A percentile compares a stretch with the other conserved stretches of the same genome.
These are phyloP conservation scores for Drosophila anomelani DNA, from an alignment of 2,888 invertebrate species.

Conservation along the genomic window DNA sequence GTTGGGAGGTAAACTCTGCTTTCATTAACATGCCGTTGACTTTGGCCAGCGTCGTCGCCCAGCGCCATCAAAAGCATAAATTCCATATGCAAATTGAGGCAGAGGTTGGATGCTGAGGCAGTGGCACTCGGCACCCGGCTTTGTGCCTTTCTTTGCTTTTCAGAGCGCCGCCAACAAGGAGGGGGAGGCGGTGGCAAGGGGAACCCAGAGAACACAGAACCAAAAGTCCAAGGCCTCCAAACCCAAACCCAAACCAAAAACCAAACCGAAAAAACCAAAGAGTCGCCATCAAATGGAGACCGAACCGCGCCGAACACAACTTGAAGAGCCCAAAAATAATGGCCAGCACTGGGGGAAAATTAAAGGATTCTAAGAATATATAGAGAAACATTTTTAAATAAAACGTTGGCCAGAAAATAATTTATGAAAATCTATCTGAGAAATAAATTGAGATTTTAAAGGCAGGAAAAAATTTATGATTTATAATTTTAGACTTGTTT, in stretches of 20 bases:
- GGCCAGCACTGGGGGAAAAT: background rate
- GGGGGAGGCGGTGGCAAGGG: slow-evolving; percentile 15
- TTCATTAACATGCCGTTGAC: slow-evolving; percentile 69
- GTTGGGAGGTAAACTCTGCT: slow-evolving; percentile 50
- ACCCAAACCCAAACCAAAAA: background rate
- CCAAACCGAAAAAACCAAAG: slow-evolving; percentile 11
- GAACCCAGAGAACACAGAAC: slow-evolving; percentile 11
- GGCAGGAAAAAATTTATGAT: background rate
- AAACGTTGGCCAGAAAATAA: background rate
- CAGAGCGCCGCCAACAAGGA: slow-evolving; percentile 20
- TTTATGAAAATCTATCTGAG: background rate
- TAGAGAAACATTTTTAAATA: too few relatives aligned
- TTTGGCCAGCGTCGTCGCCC: slow-evolving; percentile 38
- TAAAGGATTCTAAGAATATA: background rate
- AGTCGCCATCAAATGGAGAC: slow-evolving; percentile 51
- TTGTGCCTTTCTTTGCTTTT: slow-evolving; percentile 30
- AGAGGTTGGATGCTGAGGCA: slow-evolving; percentile 47
- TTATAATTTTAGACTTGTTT: too few relatives aligned
- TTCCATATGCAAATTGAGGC: slow-evolving; percentile 73
- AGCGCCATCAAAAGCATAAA: slow-evolving; percentile 75
- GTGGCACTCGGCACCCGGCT: slow-evolving; percentile 17
- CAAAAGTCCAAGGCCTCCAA: slow-evolving; percentile 7
- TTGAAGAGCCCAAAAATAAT: slow-evolving; percentile 2
- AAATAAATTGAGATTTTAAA: background rate
- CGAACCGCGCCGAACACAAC: slow-evolving; percentile 3